phyloP scores from a whole-genome alignment of 2,888 invertebrate species.

The Stenoptilia bipunctidactyla region DNA sequence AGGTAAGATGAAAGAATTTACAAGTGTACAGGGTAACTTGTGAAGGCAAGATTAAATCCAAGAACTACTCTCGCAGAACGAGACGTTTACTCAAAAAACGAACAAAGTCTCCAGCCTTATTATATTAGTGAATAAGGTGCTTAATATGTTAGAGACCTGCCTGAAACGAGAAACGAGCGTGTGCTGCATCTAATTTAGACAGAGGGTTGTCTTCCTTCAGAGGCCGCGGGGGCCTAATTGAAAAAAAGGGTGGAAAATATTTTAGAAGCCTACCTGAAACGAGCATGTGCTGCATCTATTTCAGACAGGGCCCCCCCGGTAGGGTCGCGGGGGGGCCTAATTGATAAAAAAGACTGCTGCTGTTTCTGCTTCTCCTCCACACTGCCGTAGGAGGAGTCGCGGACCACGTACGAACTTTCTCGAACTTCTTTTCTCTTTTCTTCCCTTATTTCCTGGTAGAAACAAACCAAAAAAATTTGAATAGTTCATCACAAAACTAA shows the following conservation, averaged over 20 bases:
- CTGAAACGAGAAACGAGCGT: conserved; percentile 66
- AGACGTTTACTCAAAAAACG: no score
- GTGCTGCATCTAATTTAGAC: conserved; percentile 70
- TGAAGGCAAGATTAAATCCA: no score
- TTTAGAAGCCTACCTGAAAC: conserved; percentile 66
- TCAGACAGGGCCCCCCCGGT: conserved; percentile 69
- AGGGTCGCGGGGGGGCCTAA: conserved; percentile 71
- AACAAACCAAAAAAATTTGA: no score
- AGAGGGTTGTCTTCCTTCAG: conserved; percentile 66
- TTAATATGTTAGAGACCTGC: no score
- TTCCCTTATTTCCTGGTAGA: conserved; percentile 53
- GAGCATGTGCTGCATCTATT: conserved; percentile 68
- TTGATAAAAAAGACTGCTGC: conserved; percentile 72
- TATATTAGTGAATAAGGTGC: no score
- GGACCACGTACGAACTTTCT: conserved; percentile 59
- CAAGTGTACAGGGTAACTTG: no score
- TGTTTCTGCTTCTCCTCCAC: conserved; percentile 53
- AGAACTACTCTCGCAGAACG: no score
- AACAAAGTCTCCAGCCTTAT: no score
- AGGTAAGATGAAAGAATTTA: no score
- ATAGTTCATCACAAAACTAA: no score
- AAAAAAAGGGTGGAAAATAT: no score
- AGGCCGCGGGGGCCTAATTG: conserved; percentile 73
- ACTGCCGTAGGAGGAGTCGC: conserved; percentile 60
- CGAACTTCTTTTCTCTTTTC: conserved; percentile 35